A percentile compares a stretch with the other conserved stretches of the same genome.
Evolutionary conservation across 2,113 vertebrate species (phyloP).

Genomic region (Oenanthe melanoleuca): DNA sequence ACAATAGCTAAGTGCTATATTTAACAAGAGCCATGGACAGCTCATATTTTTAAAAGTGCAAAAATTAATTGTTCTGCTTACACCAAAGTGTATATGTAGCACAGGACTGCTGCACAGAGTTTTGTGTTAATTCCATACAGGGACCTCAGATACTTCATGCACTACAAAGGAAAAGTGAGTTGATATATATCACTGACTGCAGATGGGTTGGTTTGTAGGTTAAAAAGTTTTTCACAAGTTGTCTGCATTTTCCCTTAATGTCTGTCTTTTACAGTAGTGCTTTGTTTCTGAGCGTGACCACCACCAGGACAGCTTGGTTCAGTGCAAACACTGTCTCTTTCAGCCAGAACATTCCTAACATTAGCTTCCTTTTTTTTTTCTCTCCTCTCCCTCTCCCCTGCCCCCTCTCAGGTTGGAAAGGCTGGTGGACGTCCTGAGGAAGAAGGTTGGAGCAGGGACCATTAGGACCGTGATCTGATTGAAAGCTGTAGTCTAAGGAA

Average conservation of each 20-base stretch:
- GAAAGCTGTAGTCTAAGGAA: slow-evolving; percentile 76
- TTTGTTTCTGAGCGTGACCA: slow-evolving; percentile 72
- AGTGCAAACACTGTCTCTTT: slow-evolving; percentile 75
- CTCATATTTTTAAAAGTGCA: not conserved
- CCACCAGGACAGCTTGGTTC: slow-evolving; percentile 69
- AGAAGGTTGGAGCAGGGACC: slow-evolving; percentile 92
- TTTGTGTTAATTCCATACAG: not conserved
- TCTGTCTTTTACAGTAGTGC: slow-evolving; percentile 68
- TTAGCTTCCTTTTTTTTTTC: slow-evolving; percentile 68
- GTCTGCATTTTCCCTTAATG: slow-evolving; percentile 64
- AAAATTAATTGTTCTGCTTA: not conserved
- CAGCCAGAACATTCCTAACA: slow-evolving; percentile 72
- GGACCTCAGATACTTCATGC: not conserved
- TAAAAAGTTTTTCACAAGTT: slow-evolving; percentile 60
- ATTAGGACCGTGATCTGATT: slow-evolving; percentile 91
- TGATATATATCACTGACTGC: slow-evolving; percentile 28
- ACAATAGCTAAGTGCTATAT: not conserved
- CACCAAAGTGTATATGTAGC: not conserved
- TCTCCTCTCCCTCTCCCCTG: slow-evolving; percentile 22
- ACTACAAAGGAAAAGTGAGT: slow-evolving; percentile 31
- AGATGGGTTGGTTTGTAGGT: slow-evolving; percentile 35
- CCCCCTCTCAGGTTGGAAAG: slow-evolving; percentile 88
- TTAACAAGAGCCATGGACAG: not conserved
- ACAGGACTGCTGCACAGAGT: not conserved
- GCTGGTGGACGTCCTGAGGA: slow-evolving; percentile 95